Evolutionary conservation across 2,113 vertebrate species (phyloP), one percentile per base, ranked within the genome.

Genomic region (Gulo gulo): DNA sequence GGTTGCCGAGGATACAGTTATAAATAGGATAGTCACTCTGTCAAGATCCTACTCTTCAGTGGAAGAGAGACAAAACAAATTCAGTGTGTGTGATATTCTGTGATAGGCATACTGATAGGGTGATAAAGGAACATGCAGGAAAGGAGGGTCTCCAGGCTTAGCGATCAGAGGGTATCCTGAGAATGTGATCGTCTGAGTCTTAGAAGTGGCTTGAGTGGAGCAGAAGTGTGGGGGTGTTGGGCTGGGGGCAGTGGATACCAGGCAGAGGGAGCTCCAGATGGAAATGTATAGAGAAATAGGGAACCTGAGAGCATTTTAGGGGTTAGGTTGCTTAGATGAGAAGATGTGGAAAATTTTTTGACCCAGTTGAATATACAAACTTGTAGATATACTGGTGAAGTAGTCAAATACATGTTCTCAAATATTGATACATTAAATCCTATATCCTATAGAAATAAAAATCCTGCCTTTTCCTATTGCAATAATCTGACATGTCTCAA

Each of bases 1-100:
- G 26, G 87, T 90, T 97, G 83, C 80, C 11, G 36, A 94, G 80
- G 80, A 88, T 92, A 52, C 20, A 67, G 7, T 95, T 96, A 96
- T 96, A 93, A 88, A 88, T 91, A 95, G 69, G 55, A 76, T 73
- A 57, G 65, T 88, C 83, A 61, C 23, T 71, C 0, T 79, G 55
- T 95, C 36, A 92, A 93, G 63, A 86, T 82, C 20, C 89, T 71
- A 76, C 73, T 89, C 86, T 91, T 89, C 92, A 74, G 63, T 69
- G 29, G 16, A 61, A 86, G 39, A 91, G 42, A 61, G 29, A 73
- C 1, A 45, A 65, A 67, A 67, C 34, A 84, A 36, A 34, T 89
- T 57, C 26, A 29, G 6, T 83, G 7, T 52, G 20, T 85, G 31
- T 29, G 42, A 1, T 55, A 23, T 42, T 88, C 57, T 78, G 4